Base-by-base conservation (phyloP, 2,797 vertebrate species). In the Lutra lutra region DNA sequence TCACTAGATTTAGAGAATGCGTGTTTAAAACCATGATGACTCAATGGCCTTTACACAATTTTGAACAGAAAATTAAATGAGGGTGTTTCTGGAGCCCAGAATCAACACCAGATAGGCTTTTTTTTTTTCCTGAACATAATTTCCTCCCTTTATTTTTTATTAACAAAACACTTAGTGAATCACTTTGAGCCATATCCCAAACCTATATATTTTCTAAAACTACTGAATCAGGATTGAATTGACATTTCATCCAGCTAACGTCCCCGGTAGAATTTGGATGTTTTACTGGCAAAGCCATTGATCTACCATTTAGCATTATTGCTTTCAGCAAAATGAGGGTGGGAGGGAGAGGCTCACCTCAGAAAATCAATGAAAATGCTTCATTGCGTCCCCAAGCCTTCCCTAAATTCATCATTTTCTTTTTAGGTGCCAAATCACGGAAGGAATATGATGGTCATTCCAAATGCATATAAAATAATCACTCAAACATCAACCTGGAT, bases 261-360 rank as follows among this genome's bases (percentile, higher is more conserved):
- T 96, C 46, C 43, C 54, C 8, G 4, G 68, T 54, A 92, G 72
- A 96, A 89, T 48, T 78, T 82, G 35, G 27, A 84, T 90, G 43
- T 79, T 91, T 96, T 91, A 77, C 93, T 96, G 86, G 86, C 95
- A 95, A 96, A 94, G 91, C 79, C 91, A 94, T 70, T 72, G 95
- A 93, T 96, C 83, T 96, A 92, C 48, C 73, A 84, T 93, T 96
- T 94, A 77, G 38, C 73, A 89, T 93, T 96, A 96, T 91, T 95
- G 83, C 89, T 96, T 96, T 96, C 79, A 89, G 86, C 8, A 96
- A 56, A 93, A 91, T 70, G 72, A 43, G 25, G 3, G 18, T 84
- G 29, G 32, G 83, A 95, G 51, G 46, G 92, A 89, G 84, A 96
- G 43, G 32, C 14, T 94, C 62, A 58, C 75, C 56, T 96, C 79